A percentile compares a stretch with the other conserved stretches of the same genome.
Conservation (phyloP, 2,797 vertebrate genomes). For the Botia almorhae region DNA sequence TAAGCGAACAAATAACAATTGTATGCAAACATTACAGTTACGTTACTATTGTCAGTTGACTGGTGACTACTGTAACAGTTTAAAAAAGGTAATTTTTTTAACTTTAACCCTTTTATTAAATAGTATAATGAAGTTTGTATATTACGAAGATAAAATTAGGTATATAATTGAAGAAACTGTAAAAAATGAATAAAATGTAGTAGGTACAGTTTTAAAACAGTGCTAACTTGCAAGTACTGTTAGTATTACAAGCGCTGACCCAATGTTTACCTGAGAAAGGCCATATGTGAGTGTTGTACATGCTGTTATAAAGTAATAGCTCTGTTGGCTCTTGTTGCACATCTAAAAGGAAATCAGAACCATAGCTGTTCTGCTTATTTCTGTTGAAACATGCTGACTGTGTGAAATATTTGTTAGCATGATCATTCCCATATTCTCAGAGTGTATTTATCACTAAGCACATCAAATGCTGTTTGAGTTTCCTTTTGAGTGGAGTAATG, state of each 20-base stretch:
- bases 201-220: neutral
- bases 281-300: neutral
- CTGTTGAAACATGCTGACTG: conserved; percentile 15
- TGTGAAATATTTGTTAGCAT: neutral
- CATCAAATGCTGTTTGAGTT: conserved; percentile 15
- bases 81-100: neutral
- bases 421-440: neutral
- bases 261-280: neutral
- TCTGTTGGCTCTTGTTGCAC: conserved; percentile 2
- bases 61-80: neutral
- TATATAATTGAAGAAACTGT: no score
- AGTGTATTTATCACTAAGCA: conserved; percentile 5
- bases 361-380: conserved; percentile 21
- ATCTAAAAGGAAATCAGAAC: conserved; percentile 7
- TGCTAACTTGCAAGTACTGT: conserved; percentile 17
- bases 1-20: neutral
- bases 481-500: conserved; percentile 18
- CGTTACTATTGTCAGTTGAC: neutral
- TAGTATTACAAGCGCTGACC: neutral
- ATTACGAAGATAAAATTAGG: no score
- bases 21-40: no score
- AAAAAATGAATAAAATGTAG: neutral
- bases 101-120: neutral
- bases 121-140: neutral
- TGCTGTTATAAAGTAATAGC: neutral